phyloP scores from a whole-genome alignment of 2,113 vertebrate genomes.

The Isurus oxyrinchus region DNA sequence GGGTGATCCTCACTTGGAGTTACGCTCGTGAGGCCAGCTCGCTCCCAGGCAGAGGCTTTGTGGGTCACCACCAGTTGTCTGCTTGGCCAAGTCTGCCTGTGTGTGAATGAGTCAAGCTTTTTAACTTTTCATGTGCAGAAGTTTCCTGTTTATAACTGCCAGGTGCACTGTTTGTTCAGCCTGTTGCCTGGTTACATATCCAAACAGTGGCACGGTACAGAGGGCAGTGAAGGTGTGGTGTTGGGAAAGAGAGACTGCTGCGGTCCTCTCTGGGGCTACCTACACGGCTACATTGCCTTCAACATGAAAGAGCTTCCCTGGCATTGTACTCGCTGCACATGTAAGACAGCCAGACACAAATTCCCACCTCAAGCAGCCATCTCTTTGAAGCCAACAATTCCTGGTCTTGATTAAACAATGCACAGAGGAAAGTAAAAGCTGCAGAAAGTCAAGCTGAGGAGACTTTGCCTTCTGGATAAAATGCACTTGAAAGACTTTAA shows the following conservation, averaged over 20 bases:
- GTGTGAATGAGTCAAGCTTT: slow-evolving; percentile 43
- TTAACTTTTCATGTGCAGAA: slow-evolving; percentile 49
- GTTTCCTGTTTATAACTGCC: slow-evolving; percentile 57
- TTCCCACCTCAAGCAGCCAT: neutral
- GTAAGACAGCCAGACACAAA: neutral
- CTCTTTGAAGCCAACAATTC: neutral
- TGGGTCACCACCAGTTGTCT: too few species aligned
- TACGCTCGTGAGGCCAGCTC: too few species aligned
- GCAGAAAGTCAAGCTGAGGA: neutral
- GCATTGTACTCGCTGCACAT: neutral
- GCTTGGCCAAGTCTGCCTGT: slow-evolving; percentile 37
- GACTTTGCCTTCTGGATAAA: neutral
- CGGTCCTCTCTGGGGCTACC: slow-evolving; percentile 45
- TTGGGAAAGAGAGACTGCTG: slow-evolving; percentile 41
- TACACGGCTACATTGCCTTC: slow-evolving; percentile 41
- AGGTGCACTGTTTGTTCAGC: slow-evolving; percentile 56
- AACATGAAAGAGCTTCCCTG: neutral
- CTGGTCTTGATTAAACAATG: neutral
- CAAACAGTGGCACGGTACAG: slow-evolving; percentile 52
- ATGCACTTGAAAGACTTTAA: neutral
- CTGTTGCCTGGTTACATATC: slow-evolving; percentile 55
- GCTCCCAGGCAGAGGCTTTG: neutral
- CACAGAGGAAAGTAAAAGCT: neutral
- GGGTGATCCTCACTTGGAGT: neutral
- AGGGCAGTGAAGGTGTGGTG: slow-evolving; percentile 44